These are phyloP conservation scores for Grantiella picta DNA, from an alignment of 2,113 vertebrate genomes.

Conservation along the genomic window DNA sequence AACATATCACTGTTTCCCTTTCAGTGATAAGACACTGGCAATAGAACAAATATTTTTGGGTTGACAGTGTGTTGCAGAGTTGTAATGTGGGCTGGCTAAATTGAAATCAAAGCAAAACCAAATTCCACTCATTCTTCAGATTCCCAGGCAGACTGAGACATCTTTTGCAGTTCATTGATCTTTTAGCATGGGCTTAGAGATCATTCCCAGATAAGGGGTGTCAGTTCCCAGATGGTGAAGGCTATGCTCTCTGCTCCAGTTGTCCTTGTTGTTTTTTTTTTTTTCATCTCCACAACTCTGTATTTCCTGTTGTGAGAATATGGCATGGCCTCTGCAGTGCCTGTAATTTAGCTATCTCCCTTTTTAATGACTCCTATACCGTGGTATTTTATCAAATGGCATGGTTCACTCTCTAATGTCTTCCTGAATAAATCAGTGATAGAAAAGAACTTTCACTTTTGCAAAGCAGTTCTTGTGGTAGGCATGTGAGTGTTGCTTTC, in stretches of 20 bases:
- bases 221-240: background rate
- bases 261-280: background rate
- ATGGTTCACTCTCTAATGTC: background rate
- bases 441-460: background rate
- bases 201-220: background rate
- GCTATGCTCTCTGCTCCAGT: background rate
- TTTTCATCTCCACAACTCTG: background rate
- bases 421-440: background rate
- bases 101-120: constrained; percentile 47
- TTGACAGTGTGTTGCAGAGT: constrained; percentile 5
- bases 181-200: background rate
- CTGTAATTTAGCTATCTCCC: background rate
- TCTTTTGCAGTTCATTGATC: constrained; percentile 46
- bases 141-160: constrained; percentile 32
- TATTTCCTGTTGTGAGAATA: background rate
- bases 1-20: background rate
- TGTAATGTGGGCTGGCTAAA: constrained; percentile 8
- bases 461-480: background rate
- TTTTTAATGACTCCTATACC: background rate
- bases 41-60: constrained; percentile 21
- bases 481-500: background rate
- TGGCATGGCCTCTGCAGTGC: background rate
- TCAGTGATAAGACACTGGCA: background rate
- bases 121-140: constrained; percentile 50
- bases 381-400: background rate